These are phyloP conservation scores for Malurus alboscapulatus DNA, from an alignment of 2,113 vertebrate genomes.

Conservation along the genomic window DNA sequence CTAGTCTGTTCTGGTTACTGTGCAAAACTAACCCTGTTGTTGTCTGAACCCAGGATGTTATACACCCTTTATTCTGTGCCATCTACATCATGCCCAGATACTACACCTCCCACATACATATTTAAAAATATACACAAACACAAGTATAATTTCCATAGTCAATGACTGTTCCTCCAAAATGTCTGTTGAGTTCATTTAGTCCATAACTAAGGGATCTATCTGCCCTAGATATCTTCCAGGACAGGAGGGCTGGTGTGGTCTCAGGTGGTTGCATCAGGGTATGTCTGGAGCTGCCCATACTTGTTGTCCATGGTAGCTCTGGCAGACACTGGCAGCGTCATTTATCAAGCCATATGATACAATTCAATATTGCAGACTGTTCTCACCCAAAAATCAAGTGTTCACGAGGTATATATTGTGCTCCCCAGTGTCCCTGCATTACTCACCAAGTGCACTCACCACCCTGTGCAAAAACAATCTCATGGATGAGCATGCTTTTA, in stretches of 20 bases:
- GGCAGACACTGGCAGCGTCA: background rate
- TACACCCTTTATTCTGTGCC: background rate
- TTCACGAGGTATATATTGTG: too few relatives aligned
- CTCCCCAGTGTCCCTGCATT: background rate
- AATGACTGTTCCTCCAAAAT: background rate
- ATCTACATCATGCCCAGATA: background rate
- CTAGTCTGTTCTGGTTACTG: rapidly evolving
- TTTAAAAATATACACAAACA: background rate
- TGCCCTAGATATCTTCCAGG: too few relatives aligned
- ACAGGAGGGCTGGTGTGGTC: background rate
- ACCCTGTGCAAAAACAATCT: background rate
- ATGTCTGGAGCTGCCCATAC: background rate
- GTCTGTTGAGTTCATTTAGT: background rate
- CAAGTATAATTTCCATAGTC: background rate
- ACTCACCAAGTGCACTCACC: background rate
- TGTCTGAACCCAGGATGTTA: background rate
- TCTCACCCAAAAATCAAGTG: background rate
- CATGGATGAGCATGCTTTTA: background rate
- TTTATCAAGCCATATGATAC: background rate
- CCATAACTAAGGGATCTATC: background rate
- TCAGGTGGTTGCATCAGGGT: background rate
- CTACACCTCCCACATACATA: background rate
- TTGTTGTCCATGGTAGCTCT: rapidly evolving
- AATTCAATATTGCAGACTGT: background rate
- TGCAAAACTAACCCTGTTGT: background rate